These are phyloP conservation scores for Sipha maydis DNA, from an alignment of 2,888 invertebrate species.

Conservation along the genomic window DNA sequence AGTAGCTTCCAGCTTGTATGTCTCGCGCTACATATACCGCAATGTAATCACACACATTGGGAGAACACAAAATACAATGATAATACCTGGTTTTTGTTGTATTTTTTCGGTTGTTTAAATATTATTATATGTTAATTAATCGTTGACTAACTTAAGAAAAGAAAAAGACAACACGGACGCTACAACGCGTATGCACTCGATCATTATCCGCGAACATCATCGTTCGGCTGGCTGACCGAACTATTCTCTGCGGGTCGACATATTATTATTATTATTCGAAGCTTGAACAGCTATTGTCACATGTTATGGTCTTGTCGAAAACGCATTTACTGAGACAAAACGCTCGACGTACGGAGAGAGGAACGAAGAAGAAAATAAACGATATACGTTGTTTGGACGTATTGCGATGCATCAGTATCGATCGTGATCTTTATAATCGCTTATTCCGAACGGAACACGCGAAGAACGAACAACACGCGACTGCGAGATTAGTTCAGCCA, in stretches of 20 bases:
- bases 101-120: constrained; percentile 62
- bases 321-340: too few relatives aligned
- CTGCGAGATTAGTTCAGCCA: not conserved
- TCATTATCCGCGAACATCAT: not conserved
- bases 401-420: too few relatives aligned
- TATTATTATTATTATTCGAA: not conserved
- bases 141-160: not conserved
- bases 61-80: constrained; percentile 50
- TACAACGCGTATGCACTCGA: not conserved
- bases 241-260: constrained; percentile 43
- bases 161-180: not conserved
- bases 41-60: constrained; percentile 41
- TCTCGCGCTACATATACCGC: constrained; percentile 82
- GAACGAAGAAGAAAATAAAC: too few relatives aligned
- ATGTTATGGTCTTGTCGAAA: too few relatives aligned
- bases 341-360: too few relatives aligned
- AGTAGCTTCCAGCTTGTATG: constrained; percentile 97
- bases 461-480: not conserved
- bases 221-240: constrained; percentile 56
- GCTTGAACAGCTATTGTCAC: not conserved
- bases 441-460: not conserved
- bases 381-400: too few relatives aligned
- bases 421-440: too few relatives aligned
- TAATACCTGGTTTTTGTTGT: not conserved
- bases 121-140: not conserved